Conservation (phyloP, 2,113 vertebrate species). For the Sinocyclocheilus grahami region DNA sequence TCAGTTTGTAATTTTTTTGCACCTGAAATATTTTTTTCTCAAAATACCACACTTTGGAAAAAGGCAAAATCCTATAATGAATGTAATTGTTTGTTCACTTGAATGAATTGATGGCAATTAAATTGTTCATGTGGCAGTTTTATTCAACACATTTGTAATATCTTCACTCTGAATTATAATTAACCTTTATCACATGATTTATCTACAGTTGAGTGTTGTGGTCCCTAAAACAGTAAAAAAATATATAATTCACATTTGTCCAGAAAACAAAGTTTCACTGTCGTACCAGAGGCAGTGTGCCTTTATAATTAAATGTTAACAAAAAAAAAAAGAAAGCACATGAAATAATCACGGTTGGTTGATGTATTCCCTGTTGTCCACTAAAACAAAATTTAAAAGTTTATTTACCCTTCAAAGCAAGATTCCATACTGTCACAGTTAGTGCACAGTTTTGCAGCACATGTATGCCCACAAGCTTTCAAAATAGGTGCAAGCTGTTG, state of each 20-base stretch:
- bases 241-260: not conserved
- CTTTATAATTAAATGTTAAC: not conserved
- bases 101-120: not conserved
- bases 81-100: conserved; percentile 13
- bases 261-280: not conserved
- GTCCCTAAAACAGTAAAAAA: not conserved
- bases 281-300: not conserved
- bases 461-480: conserved; percentile 28
- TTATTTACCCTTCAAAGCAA: conserved; percentile 13
- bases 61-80: not conserved
- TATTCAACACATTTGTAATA: conserved; percentile 14
- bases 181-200: not conserved
- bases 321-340: not conserved
- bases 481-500: conserved; percentile 23
- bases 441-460: conserved; percentile 58
- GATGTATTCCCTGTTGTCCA: not conserved
- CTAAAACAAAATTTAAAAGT: not conserved
- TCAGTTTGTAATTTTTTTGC: not conserved
- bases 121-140: conserved; percentile 8
- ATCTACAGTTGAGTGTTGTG: conserved; percentile 3
- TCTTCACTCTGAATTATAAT: conserved; percentile 13
- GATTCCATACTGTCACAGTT: not conserved
- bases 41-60: conserved; percentile 10
- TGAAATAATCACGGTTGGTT: not conserved
- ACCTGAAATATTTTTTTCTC: not conserved